A percentile compares a stretch with the other conserved stretches of the same genome.
Conservation (phyloP, 92 coral and sea anemone genomes). For the Phymanthus crucifer region DNA sequence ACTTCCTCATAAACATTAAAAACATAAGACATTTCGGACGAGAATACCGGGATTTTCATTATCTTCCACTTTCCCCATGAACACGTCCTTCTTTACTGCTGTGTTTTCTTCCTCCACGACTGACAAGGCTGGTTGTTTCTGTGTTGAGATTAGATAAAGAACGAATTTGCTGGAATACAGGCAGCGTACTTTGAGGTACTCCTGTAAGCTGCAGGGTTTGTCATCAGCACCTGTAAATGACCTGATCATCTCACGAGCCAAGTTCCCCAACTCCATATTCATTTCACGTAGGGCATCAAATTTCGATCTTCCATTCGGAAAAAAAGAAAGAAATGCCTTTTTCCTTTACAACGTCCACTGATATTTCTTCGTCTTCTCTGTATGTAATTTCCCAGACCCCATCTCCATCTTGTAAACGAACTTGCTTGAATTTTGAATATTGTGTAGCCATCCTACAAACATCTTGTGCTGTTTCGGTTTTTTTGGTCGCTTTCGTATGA, state of each 20-base stretch:
- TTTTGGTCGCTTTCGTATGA: too few species aligned
- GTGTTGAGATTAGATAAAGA: slow-evolving; percentile 53
- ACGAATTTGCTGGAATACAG: slow-evolving; percentile 49
- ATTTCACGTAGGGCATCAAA: slow-evolving; percentile 27
- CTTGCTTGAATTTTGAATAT: slow-evolving; percentile 42
- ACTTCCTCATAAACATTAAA: too few species aligned
- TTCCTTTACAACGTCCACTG: slow-evolving; percentile 30
- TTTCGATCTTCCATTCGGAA: slow-evolving; percentile 56
- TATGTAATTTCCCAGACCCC: slow-evolving; percentile 31
- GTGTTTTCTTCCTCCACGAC: too few species aligned
- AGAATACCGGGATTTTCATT: too few species aligned
- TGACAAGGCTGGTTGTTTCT: too few species aligned
- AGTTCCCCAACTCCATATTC: slow-evolving; percentile 49
- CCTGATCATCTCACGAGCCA: slow-evolving; percentile 41
- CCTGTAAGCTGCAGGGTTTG: slow-evolving; percentile 43
- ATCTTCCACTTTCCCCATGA: too few species aligned
- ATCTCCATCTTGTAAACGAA: slow-evolving; percentile 52
- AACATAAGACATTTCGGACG: too few species aligned
- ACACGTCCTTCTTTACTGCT: too few species aligned
- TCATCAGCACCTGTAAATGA: slow-evolving; percentile 45
- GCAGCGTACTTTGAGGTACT: slow-evolving; percentile 48
- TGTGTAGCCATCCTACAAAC: slow-evolving; percentile 60
- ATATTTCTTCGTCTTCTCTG: slow-evolving; percentile 40
- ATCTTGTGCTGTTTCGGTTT: slow-evolving; percentile 30
- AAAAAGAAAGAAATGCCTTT: slow-evolving; percentile 44